Conservation (phyloP, 2,888 invertebrate genomes). For the Schizaphis graminum region DNA sequence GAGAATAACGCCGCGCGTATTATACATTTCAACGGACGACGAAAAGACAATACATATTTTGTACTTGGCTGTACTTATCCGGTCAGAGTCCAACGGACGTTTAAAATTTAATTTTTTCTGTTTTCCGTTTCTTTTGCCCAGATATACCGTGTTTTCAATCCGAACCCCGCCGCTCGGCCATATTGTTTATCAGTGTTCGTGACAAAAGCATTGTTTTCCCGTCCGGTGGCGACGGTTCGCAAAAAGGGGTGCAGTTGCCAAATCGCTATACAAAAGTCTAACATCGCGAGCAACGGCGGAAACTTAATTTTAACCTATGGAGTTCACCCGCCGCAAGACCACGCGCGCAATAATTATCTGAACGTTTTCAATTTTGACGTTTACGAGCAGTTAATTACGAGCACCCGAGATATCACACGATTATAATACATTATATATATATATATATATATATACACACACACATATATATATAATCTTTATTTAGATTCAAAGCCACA, state of each 20-base stretch:
- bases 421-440: not conserved
- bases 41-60: not conserved
- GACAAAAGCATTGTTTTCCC: slow-evolving; percentile 32
- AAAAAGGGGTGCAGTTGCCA: slow-evolving; percentile 16
- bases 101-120: not conserved
- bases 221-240: not conserved
- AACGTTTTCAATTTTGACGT: slow-evolving; percentile 40
- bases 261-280: not conserved
- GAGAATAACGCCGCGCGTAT: not conserved
- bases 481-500: not conserved
- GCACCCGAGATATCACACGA: not conserved
- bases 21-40: not conserved
- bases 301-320: slow-evolving; percentile 25
- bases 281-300: not conserved
- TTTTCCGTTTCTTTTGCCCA: not conserved
- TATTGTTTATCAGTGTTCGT: slow-evolving; percentile 43
- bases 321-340: not conserved
- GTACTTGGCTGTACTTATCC: not conserved
- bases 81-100: not conserved
- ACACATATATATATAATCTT: not conserved
- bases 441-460: too few relatives aligned
- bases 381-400: not conserved
- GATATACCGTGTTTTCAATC: slow-evolving; percentile 8
- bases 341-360: not conserved
- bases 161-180: not conserved